Conservation (phyloP, 2,113 vertebrate genomes). For the Xerus inauris region DNA sequence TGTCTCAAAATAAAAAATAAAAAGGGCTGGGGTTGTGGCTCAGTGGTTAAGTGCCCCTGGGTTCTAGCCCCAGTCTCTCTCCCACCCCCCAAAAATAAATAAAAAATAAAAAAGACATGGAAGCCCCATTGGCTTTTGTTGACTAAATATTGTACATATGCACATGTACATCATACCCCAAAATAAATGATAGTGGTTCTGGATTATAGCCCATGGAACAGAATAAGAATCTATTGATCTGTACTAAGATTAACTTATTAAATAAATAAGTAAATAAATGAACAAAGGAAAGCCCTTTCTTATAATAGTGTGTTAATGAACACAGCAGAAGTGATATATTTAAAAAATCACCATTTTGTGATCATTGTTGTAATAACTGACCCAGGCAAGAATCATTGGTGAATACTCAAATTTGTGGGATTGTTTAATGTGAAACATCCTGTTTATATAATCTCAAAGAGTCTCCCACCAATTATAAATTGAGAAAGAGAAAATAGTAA, state of each 20-base stretch:
- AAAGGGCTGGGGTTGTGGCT: too few species aligned
- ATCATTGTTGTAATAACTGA: not conserved
- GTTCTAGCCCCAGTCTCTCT: too few species aligned
- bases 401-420: not conserved
- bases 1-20: too few species aligned
- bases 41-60: too few species aligned
- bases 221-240: not conserved
- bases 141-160: not conserved
- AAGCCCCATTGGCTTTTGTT: slow-evolving; percentile 16
- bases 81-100: too few species aligned
- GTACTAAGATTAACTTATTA: not conserved
- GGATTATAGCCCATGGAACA: not conserved
- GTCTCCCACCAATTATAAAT: not conserved
- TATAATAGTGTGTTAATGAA: not conserved
- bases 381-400: not conserved
- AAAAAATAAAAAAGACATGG: not conserved
- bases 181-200: not conserved
- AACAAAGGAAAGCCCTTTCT: not conserved
- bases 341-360: slow-evolving; percentile 33
- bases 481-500: not conserved
- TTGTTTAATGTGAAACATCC: not conserved
- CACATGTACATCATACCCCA: not conserved
- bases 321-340: not conserved
- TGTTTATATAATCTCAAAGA: not conserved
- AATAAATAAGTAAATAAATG: not conserved